phyloP scores from a whole-genome alignment of 2,113 vertebrate species.

The Muscicapa adusta region DNA sequence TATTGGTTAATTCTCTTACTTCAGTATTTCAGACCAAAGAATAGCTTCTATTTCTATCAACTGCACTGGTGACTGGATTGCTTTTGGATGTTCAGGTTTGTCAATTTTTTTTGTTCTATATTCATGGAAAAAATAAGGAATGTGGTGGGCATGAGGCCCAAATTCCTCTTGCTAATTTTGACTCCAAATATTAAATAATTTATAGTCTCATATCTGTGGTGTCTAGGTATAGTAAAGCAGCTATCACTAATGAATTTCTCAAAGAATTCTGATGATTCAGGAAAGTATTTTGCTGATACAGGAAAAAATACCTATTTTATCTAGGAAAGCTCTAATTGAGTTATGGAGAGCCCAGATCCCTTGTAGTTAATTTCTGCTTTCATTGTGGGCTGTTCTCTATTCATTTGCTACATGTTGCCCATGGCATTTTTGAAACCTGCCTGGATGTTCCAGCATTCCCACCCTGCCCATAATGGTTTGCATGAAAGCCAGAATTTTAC shows the following conservation, averaged over 20 bases:
- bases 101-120: neutral
- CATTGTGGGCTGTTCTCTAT: neutral
- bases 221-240: neutral
- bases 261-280: neutral
- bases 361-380: neutral
- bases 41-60: slow-evolving; percentile 86
- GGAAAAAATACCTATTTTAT: neutral
- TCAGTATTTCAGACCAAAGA: slow-evolving; percentile 92
- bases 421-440: neutral
- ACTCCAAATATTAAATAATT: neutral
- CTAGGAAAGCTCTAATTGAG: neutral
- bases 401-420: neutral
- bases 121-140: neutral
- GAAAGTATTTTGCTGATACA: neutral
- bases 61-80: slow-evolving; percentile 91
- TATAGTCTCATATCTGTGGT: neutral
- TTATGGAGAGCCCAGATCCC: neutral
- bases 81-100: slow-evolving; percentile 91
- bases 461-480: neutral
- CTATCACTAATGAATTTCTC: neutral
- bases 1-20: neutral
- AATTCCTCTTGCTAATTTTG: neutral
- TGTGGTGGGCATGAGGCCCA: neutral
- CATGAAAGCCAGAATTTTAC: neutral
- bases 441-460: neutral